Evolutionary conservation across 2,888 invertebrate genomes (phyloP).

Genomic region (Strigamia crassipes): DNA sequence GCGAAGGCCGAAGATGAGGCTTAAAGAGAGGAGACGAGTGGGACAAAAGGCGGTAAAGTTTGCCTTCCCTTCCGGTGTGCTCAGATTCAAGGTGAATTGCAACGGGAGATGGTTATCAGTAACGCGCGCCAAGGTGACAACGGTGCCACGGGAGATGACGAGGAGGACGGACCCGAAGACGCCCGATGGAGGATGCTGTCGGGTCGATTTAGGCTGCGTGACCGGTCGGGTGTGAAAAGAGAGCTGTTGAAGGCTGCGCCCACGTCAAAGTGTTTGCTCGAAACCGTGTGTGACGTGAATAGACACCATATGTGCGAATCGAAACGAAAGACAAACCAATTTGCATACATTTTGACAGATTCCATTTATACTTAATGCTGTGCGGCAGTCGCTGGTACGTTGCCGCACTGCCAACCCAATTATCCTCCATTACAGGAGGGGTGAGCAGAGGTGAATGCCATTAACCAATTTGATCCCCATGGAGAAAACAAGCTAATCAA

Average conservation of each 20-base stretch:
- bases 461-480: slow-evolving; percentile 40
- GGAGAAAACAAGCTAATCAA: slow-evolving; percentile 38
- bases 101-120: slow-evolving; percentile 29
- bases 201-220: not conserved
- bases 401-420: slow-evolving; percentile 33
- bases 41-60: not conserved
- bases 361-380: slow-evolving; percentile 29
- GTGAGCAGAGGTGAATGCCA: slow-evolving; percentile 34
- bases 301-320: slow-evolving; percentile 28
- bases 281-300: slow-evolving; percentile 1
- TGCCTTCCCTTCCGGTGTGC: not conserved
- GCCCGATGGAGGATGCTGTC: slow-evolving; percentile 14
- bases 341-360: slow-evolving; percentile 35
- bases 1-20: not conserved
- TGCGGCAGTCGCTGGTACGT: slow-evolving; percentile 7
- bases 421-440: slow-evolving; percentile 38
- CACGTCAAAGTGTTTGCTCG: not conserved
- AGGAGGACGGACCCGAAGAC: slow-evolving; percentile 12
- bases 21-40: not conserved
- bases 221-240: slow-evolving; percentile 5
- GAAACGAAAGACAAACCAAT: slow-evolving; percentile 13
- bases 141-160: slow-evolving; percentile 16
- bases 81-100: not conserved
- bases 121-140: slow-evolving; percentile 40
- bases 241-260: not conserved